Percentiles rank a stretch among this genome's conserved stretches.
phyloP scores from a whole-genome alignment of 2,797 vertebrate genomes.

The Pteronotus mesoamericanus region DNA sequence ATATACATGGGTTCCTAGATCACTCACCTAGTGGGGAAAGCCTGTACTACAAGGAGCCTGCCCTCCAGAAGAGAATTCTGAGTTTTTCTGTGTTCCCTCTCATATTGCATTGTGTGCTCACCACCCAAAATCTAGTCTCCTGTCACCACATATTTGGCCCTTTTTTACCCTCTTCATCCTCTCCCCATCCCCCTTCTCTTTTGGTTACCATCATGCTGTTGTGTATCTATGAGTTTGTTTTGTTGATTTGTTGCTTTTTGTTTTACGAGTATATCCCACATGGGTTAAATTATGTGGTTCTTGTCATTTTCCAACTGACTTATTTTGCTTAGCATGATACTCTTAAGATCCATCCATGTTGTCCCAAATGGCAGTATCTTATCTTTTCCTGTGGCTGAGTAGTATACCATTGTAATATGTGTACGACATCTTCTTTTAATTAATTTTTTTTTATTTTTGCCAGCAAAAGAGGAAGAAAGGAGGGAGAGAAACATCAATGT shows the following conservation, averaged over 20 bases:
- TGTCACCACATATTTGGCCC: not conserved
- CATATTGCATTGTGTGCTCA: not conserved
- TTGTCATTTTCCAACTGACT: not conserved
- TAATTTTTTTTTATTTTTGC: too few relatives aligned
- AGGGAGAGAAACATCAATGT: too few relatives aligned
- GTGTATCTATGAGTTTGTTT: not conserved
- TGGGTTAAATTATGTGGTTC: not conserved
- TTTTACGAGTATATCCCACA: not conserved
- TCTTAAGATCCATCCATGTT: not conserved
- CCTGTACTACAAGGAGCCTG: not conserved
- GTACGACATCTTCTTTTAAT: not conserved
- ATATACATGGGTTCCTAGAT: not conserved
- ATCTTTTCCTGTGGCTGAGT: not conserved
- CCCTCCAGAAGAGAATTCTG: not conserved
- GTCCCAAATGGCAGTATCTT: not conserved
- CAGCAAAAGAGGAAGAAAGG: too few relatives aligned
- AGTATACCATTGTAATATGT: not conserved
- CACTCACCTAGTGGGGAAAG: not conserved
- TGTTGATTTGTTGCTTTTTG: not conserved
- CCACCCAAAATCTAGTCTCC: not conserved
- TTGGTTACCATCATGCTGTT: not conserved
- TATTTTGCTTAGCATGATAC: not conserved
- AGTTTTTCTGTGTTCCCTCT: not conserved
- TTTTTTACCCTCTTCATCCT: not conserved
- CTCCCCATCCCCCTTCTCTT: not conserved